Conservation (phyloP, 2,888 invertebrate genomes). For the Graphium colonna region DNA sequence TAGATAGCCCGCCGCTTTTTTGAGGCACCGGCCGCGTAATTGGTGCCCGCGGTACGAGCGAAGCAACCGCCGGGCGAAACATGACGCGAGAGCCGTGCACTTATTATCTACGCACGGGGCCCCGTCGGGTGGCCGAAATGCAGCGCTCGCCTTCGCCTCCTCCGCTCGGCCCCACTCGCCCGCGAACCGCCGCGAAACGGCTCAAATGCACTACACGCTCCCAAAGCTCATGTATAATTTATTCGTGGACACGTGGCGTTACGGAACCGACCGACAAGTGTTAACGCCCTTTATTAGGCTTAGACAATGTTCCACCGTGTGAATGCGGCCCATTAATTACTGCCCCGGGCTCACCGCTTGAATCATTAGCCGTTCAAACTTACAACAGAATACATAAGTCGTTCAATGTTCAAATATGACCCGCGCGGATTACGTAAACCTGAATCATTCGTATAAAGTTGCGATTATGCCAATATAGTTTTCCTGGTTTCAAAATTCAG, state of each 20-base stretch:
- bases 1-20: slow-evolving; percentile 22
- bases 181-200: slow-evolving; percentile 30
- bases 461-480: neutral
- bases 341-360: neutral
- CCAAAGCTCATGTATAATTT: slow-evolving; percentile 19
- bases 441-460: neutral
- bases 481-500: neutral
- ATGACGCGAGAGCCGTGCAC: slow-evolving; percentile 59
- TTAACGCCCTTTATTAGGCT: slow-evolving; percentile 40
- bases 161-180: no score
- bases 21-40: slow-evolving; percentile 15
- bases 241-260: slow-evolving; percentile 32
- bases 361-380: slow-evolving; percentile 11
- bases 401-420: neutral
- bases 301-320: slow-evolving; percentile 25
- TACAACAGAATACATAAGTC: neutral
- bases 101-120: slow-evolving; percentile 68
- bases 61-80: slow-evolving; percentile 21
- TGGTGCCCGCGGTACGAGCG: no score
- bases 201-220: neutral
- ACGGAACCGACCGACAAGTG: slow-evolving; percentile 33
- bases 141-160: neutral
- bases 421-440: neutral
- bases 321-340: slow-evolving; percentile 24
- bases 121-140: slow-evolving; percentile 60